Conservation (phyloP, 1,140 invertebrate genomes). For the Drosophila littoralis region DNA sequence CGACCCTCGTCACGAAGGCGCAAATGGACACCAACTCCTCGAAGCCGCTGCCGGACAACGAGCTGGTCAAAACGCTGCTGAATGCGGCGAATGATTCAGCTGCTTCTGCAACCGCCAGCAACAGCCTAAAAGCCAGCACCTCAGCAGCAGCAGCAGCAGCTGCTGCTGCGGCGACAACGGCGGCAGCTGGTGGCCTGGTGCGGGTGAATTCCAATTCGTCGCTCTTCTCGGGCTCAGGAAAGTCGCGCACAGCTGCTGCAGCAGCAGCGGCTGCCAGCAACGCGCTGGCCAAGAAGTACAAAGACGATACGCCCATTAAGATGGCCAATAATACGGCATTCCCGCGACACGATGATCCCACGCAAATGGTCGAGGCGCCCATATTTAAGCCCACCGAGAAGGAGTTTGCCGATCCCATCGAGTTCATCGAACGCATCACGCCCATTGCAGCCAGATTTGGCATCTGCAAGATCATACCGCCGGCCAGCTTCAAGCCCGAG, state of each 20-base stretch:
- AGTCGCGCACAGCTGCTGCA: conserved; percentile 69
- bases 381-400: conserved; percentile 92
- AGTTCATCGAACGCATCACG: conserved; percentile 94
- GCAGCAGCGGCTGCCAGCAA: conserved; percentile 32
- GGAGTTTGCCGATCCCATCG: conserved; percentile 95
- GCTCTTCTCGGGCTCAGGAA: conserved; percentile 74
- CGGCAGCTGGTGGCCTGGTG: conserved; percentile 42
- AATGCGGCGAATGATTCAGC: conserved; percentile 58
- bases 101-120: conserved; percentile 34
- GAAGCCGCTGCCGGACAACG: conserved; percentile 79
- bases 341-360: conserved; percentile 85
- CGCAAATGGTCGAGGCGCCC: conserved; percentile 91
- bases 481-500: conserved; percentile 93
- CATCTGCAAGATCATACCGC: conserved; percentile 95
- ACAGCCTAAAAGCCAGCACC: conserved; percentile 84
- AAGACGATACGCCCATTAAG: conserved; percentile 82
- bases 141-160: conserved; percentile 55
- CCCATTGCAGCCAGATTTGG: conserved; percentile 92
- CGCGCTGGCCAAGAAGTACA: conserved; percentile 72
- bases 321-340: conserved; percentile 86
- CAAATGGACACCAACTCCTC: conserved; percentile 84
- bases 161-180: conserved; percentile 11
- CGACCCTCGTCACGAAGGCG: conserved; percentile 89
- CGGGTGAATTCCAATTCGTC: conserved; percentile 80
- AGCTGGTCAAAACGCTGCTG: conserved; percentile 76